phyloP scores from a whole-genome alignment of 2,113 vertebrate species.

The Nansenia antarctica region DNA sequence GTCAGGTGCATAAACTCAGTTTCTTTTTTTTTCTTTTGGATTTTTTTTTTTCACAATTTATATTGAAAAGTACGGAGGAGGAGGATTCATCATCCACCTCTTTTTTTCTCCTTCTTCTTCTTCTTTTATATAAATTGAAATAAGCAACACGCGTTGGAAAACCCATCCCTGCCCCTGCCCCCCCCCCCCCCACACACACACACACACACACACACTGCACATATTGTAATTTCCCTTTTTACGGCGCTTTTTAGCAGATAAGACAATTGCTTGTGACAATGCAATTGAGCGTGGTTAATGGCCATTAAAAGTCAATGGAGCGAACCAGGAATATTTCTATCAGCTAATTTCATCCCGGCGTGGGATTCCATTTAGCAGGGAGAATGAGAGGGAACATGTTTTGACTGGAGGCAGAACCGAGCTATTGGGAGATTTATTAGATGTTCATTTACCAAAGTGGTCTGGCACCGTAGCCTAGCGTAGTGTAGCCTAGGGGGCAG shows the following conservation, averaged over 20 bases:
- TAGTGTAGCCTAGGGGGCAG: too few species aligned
- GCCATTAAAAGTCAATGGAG: slow-evolving; percentile 68
- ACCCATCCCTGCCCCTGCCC: too few species aligned
- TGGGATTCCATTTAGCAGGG: slow-evolving; percentile 55
- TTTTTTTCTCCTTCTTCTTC: too few species aligned
- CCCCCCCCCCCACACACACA: too few species aligned
- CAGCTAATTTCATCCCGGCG: slow-evolving; percentile 54
- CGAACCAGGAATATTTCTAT: slow-evolving; percentile 60
- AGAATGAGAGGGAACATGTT: slow-evolving; percentile 55
- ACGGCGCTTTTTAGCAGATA: slow-evolving; percentile 72
- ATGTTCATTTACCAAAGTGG: slow-evolving; percentile 35
- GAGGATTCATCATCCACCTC: too few species aligned
- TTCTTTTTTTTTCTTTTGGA: too few species aligned
- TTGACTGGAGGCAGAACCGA: slow-evolving; percentile 40
- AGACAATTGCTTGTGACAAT: slow-evolving; percentile 77
- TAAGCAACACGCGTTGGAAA: not conserved
- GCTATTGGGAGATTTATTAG: slow-evolving; percentile 37
- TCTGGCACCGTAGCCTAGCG: too few species aligned
- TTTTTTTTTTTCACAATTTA: slow-evolving; percentile 25
- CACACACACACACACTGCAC: slow-evolving; percentile 6
- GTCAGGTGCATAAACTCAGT: slow-evolving; percentile 57
- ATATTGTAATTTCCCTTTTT: slow-evolving; percentile 70
- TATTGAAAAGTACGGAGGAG: slow-evolving; percentile 15
- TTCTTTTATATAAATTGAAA: slow-evolving; percentile 4
- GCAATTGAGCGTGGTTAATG: slow-evolving; percentile 75